These are phyloP conservation scores for Thalassarche chlororhynchos DNA, from an alignment of 2,113 vertebrate genomes.

Conservation along the genomic window DNA sequence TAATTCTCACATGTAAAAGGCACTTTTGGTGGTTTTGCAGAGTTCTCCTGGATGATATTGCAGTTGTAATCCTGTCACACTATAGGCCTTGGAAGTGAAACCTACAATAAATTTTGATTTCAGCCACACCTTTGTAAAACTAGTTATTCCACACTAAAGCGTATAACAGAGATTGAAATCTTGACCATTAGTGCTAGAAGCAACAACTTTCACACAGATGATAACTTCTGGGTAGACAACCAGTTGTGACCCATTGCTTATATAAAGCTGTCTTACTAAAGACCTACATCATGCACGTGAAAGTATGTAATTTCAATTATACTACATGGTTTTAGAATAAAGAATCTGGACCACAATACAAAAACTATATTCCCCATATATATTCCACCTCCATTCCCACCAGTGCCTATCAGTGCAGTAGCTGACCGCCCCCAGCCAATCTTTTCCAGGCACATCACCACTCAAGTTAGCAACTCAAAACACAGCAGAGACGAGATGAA, in stretches of 20 bases:
- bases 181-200: background rate
- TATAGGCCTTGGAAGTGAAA: background rate
- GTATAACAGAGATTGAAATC: background rate
- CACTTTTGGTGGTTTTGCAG: background rate
- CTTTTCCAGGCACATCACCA: background rate
- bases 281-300: accelerated
- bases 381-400: background rate
- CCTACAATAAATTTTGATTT: background rate
- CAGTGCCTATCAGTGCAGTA: background rate
- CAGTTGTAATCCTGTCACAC: background rate
- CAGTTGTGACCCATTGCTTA: background rate
- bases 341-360: background rate
- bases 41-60: background rate
- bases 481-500: background rate
- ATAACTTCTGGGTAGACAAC: background rate
- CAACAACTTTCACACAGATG: background rate
- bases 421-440: background rate
- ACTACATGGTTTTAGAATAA: accelerated
- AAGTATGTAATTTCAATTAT: accelerated
- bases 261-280: background rate
- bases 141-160: conserved; percentile 6
- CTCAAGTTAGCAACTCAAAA: background rate
- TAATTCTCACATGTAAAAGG: background rate
- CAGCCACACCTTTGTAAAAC: conserved; percentile 44
- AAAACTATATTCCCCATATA: accelerated